Base-by-base conservation (phyloP, 2,888 invertebrate genomes). In the Ditylenchus weischeri region DNA sequence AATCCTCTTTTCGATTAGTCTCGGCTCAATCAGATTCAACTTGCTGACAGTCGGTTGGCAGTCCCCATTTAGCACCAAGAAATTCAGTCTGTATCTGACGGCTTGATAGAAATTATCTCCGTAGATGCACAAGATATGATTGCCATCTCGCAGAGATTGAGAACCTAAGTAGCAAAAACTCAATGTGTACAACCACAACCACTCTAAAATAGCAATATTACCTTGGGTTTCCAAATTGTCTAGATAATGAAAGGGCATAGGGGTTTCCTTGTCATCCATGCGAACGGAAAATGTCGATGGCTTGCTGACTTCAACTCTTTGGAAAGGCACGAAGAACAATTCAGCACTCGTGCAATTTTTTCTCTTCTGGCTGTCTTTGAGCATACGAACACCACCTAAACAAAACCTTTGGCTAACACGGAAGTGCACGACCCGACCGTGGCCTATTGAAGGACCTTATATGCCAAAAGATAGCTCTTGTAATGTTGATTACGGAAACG, bases 41-140 rank as follows among this genome's bases (percentile, higher is more conserved):
- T 69, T 68, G 0, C 48, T 60, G 50, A 81, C 69, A 0, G 69
- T 67, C n/a, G 69, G 72, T 0, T 57, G 47, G 21, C 71, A 72
- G 19, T 69, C 63, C 5, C 62, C 49, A 38, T 70, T 65, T 21
- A 80, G 69, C 3, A 81, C 81, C n/a, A 80, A 60, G 66, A 81
- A 81, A 6, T 72, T 73, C 10, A 81, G 72, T 21, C 74, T 75
- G 64, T 79, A 80, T 58, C 75, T 80, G 59, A 80, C 82, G 54
- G 76, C 75, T 63, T 78, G 77, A 21, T 83, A 68, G 78, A 83
- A 83, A 67, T 83, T 83, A 62, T 83, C 83, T 19, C 83, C 83
- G 68, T 83, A 83, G 36, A 83, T 83, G 65, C 78, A 79, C 19
- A 83, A 69, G 51, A 77, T 69, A 68, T 83, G 83, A 15, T 72